These are phyloP conservation scores for Catharus minimus DNA, from an alignment of 2,113 vertebrate species.

Conservation along the genomic window DNA sequence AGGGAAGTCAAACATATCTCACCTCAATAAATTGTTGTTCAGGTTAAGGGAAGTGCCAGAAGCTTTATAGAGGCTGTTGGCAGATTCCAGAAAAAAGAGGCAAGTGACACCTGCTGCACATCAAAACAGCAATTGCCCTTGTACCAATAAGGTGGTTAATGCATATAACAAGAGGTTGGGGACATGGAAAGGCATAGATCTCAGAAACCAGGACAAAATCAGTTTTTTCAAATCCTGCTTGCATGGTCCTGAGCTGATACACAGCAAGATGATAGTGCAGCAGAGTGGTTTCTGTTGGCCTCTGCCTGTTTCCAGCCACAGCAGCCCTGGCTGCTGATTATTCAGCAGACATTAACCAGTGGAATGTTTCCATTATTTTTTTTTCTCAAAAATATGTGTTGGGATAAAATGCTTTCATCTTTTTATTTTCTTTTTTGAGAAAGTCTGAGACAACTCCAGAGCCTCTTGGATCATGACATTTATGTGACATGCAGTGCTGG, in stretches of 20 bases:
- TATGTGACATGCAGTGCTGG: background rate
- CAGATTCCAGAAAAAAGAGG: background rate
- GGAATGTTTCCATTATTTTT: constrained; percentile 19
- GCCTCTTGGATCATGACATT: accelerated
- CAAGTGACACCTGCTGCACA: background rate
- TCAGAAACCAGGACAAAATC: background rate
- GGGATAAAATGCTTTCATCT: background rate
- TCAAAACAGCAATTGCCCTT: background rate
- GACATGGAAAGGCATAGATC: background rate
- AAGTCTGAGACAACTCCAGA: background rate
- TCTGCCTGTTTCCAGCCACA: background rate
- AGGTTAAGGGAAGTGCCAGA: background rate
- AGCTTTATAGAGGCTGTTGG: background rate
- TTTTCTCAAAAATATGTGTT: background rate
- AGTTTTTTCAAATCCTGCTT: background rate
- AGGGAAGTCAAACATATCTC: background rate
- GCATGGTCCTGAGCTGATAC: background rate
- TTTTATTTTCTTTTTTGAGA: background rate
- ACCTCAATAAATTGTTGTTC: background rate
- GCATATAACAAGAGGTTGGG: background rate
- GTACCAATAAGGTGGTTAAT: background rate
- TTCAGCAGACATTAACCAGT: background rate
- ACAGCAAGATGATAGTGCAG: background rate
- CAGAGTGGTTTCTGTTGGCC: background rate
- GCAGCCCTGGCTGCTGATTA: background rate